Evolutionary conservation across 2,888 invertebrate genomes (phyloP).

Genomic region (Limnephilus rhombicus): DNA sequence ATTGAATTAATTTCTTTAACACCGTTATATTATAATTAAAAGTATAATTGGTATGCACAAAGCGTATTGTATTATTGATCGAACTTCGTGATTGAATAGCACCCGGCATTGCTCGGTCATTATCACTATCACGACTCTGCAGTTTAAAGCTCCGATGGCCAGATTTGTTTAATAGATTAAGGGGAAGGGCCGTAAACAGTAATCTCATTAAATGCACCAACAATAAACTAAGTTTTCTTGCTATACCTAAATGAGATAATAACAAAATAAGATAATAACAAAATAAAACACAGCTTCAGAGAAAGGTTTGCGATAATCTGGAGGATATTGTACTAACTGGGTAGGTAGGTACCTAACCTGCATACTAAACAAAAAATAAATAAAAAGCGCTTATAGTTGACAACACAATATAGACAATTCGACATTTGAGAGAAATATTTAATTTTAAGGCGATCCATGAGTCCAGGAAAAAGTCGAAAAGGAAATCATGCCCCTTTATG

Average conservation of each 20-base stretch:
- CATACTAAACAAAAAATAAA: no score
- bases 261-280: conserved; percentile 1
- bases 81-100: neutral
- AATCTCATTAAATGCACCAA: conserved; percentile 3
- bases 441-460: no score
- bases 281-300: neutral
- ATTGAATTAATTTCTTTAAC: neutral
- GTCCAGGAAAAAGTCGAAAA: no score
- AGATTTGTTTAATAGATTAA: conserved; percentile 1
- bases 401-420: no score
- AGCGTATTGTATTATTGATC: neutral
- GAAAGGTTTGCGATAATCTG: neutral
- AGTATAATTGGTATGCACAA: neutral
- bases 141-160: neutral
- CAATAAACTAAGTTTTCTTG: conserved; percentile 11
- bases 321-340: neutral
- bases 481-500: no score
- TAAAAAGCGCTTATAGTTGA: no score
- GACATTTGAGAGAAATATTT: no score
- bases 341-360: neutral
- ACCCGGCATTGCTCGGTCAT: neutral
- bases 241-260: conserved; percentile 14
- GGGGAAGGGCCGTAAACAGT: neutral
- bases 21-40: neutral
- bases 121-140: conserved; percentile 10